Conservation (phyloP, 2,888 invertebrate genomes). For the Quadriops clusia region DNA sequence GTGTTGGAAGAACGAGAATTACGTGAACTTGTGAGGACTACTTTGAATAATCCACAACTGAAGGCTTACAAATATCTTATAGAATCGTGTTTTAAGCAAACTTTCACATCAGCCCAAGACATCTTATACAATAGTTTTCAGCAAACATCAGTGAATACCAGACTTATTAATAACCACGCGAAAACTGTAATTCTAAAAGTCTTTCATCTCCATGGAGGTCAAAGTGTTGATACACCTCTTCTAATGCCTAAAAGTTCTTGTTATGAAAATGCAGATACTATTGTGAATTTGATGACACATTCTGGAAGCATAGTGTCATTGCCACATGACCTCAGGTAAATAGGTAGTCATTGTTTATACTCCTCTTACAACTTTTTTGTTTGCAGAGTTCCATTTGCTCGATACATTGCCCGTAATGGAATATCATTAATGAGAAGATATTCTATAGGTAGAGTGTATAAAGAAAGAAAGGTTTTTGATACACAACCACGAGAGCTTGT, state of each 20-base stretch:
- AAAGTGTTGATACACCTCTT: constrained; percentile 65
- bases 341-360: neutral
- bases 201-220: constrained; percentile 70
- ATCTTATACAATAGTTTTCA: constrained; percentile 74
- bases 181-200: too few species aligned
- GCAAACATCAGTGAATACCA: too few species aligned
- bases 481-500: constrained; percentile 81
- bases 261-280: constrained; percentile 47
- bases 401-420: constrained; percentile 70
- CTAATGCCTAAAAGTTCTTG: constrained; percentile 61
- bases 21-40: constrained; percentile 69
- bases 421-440: constrained; percentile 72
- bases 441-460: constrained; percentile 74
- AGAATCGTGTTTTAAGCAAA: constrained; percentile 45
- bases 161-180: too few species aligned
- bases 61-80: constrained; percentile 65
- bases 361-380: constrained; percentile 5
- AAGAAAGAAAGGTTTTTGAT: constrained; percentile 65
- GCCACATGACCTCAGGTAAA: constrained; percentile 68
- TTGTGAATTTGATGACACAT: constrained; percentile 75
- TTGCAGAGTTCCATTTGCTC: constrained; percentile 59
- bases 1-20: constrained; percentile 77
- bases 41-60: constrained; percentile 68
- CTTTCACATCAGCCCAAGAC: constrained; percentile 47
- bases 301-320: constrained; percentile 74